Conservation (phyloP, 2,797 vertebrate genomes). For the Trichosurus vulpecula region DNA sequence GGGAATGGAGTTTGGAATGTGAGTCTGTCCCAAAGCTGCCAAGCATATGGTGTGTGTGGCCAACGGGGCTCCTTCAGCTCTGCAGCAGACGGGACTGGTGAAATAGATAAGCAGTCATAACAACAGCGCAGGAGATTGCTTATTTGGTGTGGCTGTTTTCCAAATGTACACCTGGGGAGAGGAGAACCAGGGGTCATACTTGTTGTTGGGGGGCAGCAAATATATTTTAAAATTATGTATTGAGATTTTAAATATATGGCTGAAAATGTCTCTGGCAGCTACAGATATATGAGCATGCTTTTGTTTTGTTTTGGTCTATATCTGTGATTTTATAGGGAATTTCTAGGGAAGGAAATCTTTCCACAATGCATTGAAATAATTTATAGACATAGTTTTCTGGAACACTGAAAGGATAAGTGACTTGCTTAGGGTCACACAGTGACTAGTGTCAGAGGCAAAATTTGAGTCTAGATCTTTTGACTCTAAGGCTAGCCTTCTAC, state of each 20-base stretch:
- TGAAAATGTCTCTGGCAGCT: neutral
- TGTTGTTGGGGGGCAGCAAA: neutral
- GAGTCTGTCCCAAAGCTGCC: constrained; percentile 41
- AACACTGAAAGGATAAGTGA: neutral
- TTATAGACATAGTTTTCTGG: neutral
- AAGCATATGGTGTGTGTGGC: constrained; percentile 10
- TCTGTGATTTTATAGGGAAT: neutral
- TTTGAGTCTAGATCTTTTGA: neutral
- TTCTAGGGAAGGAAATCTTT: neutral
- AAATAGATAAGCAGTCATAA: neutral
- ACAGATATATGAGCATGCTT: neutral
- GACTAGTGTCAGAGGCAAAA: neutral
- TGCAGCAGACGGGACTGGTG: neutral
- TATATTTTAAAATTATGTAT: neutral
- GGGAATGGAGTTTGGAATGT: constrained; percentile 40
- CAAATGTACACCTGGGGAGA: neutral
- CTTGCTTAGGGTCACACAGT: neutral
- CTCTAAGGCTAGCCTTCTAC: neutral
- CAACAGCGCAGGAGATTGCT: neutral
- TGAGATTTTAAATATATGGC: neutral
- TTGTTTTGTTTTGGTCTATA: neutral
- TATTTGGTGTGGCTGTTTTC: neutral
- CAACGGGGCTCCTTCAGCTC: neutral
- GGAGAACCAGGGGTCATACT: neutral
- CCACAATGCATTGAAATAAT: neutral